Evolutionary conservation across 2,888 invertebrate species (phyloP).

Genomic region (Tridacna crocea): DNA sequence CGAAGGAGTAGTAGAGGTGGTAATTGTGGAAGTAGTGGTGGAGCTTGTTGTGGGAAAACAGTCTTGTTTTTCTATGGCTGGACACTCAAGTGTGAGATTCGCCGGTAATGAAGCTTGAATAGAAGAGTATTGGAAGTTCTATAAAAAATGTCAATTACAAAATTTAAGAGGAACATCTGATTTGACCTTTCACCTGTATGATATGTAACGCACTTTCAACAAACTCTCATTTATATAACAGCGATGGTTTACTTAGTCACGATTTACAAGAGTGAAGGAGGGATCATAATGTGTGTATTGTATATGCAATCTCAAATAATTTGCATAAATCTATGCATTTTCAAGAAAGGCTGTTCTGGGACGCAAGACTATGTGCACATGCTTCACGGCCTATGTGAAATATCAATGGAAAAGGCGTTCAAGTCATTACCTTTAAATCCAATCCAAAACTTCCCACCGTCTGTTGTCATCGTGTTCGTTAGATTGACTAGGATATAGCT

Average conservation of each 20-base stretch:
- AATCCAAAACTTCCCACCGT: conserved; percentile 13
- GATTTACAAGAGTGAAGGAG: not conserved
- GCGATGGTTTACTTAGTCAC: not conserved
- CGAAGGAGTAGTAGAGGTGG: not conserved
- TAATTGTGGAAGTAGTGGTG: not conserved
- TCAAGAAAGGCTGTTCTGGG: not conserved
- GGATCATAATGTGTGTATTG: no score
- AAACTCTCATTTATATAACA: not conserved
- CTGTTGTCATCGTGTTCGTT: not conserved
- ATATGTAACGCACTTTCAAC: not conserved
- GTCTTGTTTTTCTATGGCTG: not conserved
- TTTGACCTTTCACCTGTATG: not conserved
- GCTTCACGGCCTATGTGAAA: not conserved
- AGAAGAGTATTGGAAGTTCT: not conserved
- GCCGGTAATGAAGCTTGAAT: not conserved
- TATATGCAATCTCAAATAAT: no score
- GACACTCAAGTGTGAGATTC: conserved; percentile 1
- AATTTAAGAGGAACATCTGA: not conserved
- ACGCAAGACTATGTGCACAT: not conserved
- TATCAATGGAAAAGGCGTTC: not conserved
- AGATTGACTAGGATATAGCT: conserved; percentile 7
- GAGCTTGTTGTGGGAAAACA: conserved; percentile 11
- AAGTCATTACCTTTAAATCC: conserved; percentile 10
- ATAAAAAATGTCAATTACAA: not conserved
- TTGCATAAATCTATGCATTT: no score